Conservation (phyloP, 2,113 vertebrate species). For the Tachysurus fulvidraco region DNA sequence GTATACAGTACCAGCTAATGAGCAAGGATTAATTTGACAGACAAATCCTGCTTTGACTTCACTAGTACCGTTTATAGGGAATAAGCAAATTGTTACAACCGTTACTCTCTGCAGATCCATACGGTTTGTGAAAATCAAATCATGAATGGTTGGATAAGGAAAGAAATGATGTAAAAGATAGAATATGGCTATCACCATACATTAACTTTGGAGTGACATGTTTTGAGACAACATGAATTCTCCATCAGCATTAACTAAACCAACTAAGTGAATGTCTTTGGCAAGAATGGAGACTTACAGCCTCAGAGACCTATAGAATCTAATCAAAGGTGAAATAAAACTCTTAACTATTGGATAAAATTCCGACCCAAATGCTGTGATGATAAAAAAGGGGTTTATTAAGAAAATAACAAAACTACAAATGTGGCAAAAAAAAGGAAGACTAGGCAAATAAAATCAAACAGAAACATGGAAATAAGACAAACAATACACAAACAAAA, state of each 20-base stretch:
- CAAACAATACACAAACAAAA: too few species aligned
- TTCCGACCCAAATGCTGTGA: too few species aligned
- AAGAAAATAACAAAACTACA: too few species aligned
- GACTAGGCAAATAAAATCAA: too few species aligned
- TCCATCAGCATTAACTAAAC: not conserved
- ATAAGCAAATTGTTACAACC: not conserved
- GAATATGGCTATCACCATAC: not conserved
- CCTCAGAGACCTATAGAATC: not conserved
- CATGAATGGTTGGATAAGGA: not conserved
- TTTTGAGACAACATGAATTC: not conserved
- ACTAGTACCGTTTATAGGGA: not conserved
- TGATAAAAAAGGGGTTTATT: too few species aligned
- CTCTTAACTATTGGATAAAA: not conserved
- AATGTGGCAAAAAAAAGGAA: too few species aligned
- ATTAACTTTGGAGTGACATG: not conserved
- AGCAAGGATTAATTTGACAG: not conserved
- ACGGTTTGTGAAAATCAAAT: not conserved
- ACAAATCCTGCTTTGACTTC: not conserved
- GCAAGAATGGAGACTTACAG: not conserved
- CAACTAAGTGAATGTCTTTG: not conserved
- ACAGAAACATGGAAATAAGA: too few species aligned
- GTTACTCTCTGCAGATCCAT: not conserved
- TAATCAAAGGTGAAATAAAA: not conserved
- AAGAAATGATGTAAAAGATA: not conserved
- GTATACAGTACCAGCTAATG: not conserved